Percentiles rank a stretch among this genome's conserved stretches.
These are phyloP conservation scores for Drosophila robusta DNA, from an alignment of 2,888 invertebrate genomes.

Conservation along the genomic window DNA sequence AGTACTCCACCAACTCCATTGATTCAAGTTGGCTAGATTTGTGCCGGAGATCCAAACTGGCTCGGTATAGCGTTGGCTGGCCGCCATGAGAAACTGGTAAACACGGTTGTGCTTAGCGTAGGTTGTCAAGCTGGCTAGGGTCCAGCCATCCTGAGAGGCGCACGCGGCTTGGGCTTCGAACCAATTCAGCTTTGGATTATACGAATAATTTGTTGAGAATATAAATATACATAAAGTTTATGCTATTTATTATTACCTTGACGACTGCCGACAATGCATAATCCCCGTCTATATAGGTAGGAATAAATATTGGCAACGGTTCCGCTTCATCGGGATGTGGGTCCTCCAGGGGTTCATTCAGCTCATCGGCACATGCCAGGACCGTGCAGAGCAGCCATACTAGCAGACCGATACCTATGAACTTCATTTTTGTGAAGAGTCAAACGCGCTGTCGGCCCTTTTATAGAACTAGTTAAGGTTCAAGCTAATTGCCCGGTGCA, in stretches of 20 bases:
- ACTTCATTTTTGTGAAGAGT: conserved; percentile 40
- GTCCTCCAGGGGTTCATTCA: background rate
- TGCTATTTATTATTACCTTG: background rate
- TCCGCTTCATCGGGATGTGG: background rate
- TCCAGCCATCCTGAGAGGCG: background rate
- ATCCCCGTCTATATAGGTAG: background rate
- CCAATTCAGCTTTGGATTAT: conserved; percentile 27
- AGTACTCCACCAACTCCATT: conserved; percentile 28
- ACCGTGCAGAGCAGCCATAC: conserved; percentile 13
- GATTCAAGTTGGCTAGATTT: conserved; percentile 8
- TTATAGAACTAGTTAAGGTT: conserved; percentile 24
- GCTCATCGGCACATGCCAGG: conserved; percentile 1
- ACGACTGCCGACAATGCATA: background rate
- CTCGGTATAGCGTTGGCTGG: conserved; percentile 5
- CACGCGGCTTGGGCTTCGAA: conserved; percentile 33
- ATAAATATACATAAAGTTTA: background rate
- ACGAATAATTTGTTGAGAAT: background rate
- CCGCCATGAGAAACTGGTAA: background rate
- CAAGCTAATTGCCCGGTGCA: conserved; percentile 37
- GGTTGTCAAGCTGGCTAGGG: conserved; percentile 14
- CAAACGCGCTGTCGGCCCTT: conserved; percentile 3
- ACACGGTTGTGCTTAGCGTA: background rate
- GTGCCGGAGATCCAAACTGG: conserved; percentile 37
- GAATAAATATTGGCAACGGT: background rate
- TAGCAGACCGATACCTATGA: conserved; percentile 15